Percentiles rank a stretch among this genome's conserved stretches.
Evolutionary conservation across 2,888 invertebrate species (phyloP).

Genomic region (Oligia latruncula): DNA sequence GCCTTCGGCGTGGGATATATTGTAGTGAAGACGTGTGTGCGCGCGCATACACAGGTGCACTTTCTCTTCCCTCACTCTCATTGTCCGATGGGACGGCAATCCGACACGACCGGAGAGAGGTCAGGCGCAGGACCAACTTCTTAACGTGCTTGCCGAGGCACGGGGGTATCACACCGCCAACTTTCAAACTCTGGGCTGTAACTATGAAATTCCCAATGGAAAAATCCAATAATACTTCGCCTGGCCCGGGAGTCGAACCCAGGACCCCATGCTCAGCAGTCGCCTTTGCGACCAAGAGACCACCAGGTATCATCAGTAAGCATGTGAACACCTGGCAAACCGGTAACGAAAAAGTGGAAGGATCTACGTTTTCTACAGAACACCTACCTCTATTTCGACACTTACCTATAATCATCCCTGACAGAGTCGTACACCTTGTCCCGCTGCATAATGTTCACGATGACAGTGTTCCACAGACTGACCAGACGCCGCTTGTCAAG

Average conservation of each 20-base stretch:
- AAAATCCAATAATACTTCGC: too few species aligned
- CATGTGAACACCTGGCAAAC: neutral
- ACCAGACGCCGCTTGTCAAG: conserved; percentile 92
- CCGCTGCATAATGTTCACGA: conserved; percentile 92
- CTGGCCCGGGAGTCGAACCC: too few species aligned
- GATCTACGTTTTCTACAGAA: neutral
- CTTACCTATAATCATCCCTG: conserved; percentile 88
- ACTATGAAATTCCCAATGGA: too few species aligned
- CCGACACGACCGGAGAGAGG: neutral
- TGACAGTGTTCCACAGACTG: conserved; percentile 93
- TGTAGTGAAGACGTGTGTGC: neutral
- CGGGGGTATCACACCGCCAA: too few species aligned
- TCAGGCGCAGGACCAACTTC: too few species aligned
- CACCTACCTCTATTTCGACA: neutral
- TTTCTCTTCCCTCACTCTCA: neutral
- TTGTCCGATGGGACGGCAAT: neutral
- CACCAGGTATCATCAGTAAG: too few species aligned
- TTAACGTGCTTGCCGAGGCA: too few species aligned
- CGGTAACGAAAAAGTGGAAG: neutral
- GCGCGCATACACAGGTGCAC: too few species aligned
- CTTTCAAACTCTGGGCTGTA: too few species aligned
- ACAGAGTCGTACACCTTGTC: conserved; percentile 92
- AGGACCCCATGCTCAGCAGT: too few species aligned
- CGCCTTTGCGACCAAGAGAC: too few species aligned
- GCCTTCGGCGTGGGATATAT: too few species aligned